phyloP scores from a whole-genome alignment of 2,888 invertebrate species.

The Petrolisthes cinctipes region DNA sequence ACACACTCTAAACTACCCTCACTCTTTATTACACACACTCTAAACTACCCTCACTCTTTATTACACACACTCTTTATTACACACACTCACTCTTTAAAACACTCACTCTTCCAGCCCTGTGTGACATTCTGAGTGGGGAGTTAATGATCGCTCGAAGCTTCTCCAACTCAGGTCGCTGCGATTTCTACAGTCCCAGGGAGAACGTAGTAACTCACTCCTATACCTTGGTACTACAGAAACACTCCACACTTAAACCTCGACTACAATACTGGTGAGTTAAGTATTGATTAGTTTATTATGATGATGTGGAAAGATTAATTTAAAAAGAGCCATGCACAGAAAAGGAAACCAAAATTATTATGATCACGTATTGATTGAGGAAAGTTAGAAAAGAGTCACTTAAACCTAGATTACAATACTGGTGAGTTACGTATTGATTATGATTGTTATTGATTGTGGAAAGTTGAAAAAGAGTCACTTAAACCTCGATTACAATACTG shows the following conservation, averaged over 20 bases:
- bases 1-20: too few relatives aligned
- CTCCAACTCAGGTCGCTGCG: slow-evolving; percentile 27
- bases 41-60: not conserved
- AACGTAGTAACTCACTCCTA: slow-evolving; percentile 50
- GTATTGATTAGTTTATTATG: too few relatives aligned
- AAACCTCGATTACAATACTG: too few relatives aligned
- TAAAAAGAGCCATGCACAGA: too few relatives aligned
- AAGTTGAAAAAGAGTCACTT: too few relatives aligned
- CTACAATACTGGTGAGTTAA: slow-evolving; percentile 37
- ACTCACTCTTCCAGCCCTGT: slow-evolving; percentile 20
- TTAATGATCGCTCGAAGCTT: slow-evolving; percentile 45
- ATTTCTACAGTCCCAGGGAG: slow-evolving; percentile 45
- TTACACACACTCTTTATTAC: not conserved
- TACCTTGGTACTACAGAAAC: slow-evolving; percentile 34
- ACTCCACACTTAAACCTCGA: slow-evolving; percentile 11
- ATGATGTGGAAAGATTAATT: too few relatives aligned
- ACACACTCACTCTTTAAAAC: not conserved
- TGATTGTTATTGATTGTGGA: too few relatives aligned
- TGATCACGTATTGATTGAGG: not conserved
- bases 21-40: too few relatives aligned
- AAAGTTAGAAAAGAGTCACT: too few relatives aligned
- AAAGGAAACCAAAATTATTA: not conserved
- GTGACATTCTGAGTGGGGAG: slow-evolving; percentile 40
- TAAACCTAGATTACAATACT: too few relatives aligned
- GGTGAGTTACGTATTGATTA: too few relatives aligned